These are phyloP conservation scores for Philereme vetulata DNA, from an alignment of 2,888 invertebrate genomes.

Conservation along the genomic window DNA sequence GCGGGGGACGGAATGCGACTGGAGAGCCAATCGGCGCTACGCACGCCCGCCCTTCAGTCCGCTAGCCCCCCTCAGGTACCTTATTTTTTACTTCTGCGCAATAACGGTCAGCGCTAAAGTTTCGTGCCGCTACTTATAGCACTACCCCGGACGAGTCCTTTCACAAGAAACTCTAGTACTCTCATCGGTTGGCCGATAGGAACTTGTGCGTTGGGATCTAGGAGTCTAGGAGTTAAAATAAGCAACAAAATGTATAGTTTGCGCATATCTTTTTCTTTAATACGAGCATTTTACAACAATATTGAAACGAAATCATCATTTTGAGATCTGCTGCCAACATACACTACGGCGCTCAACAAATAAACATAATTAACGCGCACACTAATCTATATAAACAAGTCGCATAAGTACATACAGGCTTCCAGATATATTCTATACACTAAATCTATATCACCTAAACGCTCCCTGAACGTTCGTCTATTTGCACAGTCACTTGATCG, in stretches of 20 bases:
- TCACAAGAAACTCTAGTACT: no score
- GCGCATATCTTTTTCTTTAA: conserved; percentile 83
- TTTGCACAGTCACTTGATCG: conserved; percentile 62
- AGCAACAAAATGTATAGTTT: conserved; percentile 60
- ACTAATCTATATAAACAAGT: conserved; percentile 83
- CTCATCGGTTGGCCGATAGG: no score
- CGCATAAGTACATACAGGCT: conserved; percentile 84
- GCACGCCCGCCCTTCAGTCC: no score
- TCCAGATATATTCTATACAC: conserved; percentile 79
- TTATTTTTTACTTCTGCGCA: no score
- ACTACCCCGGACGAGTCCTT: no score
- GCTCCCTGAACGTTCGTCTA: conserved; percentile 66
- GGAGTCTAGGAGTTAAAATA: conserved; percentile 16
- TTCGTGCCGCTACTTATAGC: no score
- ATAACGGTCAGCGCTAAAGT: no score
- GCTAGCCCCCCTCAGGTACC: no score
- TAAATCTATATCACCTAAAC: conserved; percentile 81
- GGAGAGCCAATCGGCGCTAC: no score
- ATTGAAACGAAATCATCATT: conserved; percentile 82
- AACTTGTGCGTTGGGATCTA: no score
- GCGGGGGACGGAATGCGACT: no score
- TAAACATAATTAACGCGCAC: conserved; percentile 82
- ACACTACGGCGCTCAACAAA: conserved; percentile 84
- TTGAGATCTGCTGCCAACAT: conserved; percentile 84
- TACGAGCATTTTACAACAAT: conserved; percentile 84